Evolutionary conservation across 2,113 vertebrate species (phyloP).

Genomic region (Corvus hawaiiensis): DNA sequence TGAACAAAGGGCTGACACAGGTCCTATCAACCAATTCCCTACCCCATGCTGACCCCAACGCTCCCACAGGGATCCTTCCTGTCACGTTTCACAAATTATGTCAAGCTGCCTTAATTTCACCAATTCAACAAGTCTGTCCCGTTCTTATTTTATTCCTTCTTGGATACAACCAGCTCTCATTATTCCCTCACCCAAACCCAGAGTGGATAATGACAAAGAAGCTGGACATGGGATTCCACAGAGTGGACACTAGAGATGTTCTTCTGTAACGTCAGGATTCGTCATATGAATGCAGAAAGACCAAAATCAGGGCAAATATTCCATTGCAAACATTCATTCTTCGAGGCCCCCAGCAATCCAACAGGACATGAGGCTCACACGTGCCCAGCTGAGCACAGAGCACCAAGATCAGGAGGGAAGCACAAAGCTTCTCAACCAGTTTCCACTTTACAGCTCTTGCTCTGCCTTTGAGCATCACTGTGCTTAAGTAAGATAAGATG

Average conservation of each 20-base stretch:
- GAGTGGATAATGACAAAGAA: accelerated
- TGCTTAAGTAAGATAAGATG: not conserved
- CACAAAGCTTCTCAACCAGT: not conserved
- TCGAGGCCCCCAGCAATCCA: not conserved
- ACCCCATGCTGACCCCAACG: accelerated
- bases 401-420: accelerated
- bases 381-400: not conserved
- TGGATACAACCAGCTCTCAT: not conserved
- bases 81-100: not conserved
- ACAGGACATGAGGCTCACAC: accelerated
- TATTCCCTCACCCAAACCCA: not conserved
- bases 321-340: not conserved
- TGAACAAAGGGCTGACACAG: not conserved
- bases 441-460: not conserved
- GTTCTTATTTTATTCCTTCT: not conserved
- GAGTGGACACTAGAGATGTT: not conserved
- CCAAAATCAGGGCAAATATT: not conserved
- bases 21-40: not conserved
- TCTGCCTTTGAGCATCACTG: not conserved
- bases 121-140: not conserved
- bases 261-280: not conserved
- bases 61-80: not conserved
- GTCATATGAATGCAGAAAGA: accelerated
- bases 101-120: not conserved
- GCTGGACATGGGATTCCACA: accelerated